phyloP scores from a whole-genome alignment of 2,888 invertebrate genomes.

The Pimpla rufipes region DNA sequence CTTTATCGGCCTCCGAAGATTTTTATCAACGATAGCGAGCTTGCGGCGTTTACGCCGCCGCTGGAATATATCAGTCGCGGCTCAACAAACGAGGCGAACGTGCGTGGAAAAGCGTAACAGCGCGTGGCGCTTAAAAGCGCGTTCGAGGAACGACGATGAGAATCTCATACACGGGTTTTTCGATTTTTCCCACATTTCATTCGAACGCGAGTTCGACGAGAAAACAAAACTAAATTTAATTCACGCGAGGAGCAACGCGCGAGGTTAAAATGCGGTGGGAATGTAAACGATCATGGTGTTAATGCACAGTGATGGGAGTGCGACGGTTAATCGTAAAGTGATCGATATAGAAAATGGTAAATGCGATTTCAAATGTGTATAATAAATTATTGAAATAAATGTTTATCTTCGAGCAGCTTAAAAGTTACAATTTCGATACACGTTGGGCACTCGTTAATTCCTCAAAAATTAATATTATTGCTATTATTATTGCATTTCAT shows the following conservation, averaged over 20 bases:
- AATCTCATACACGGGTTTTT: background rate
- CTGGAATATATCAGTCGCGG: slow-evolving; percentile 48
- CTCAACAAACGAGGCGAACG: slow-evolving; percentile 47
- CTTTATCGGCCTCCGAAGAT: slow-evolving; percentile 45
- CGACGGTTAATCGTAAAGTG: slow-evolving; percentile 33
- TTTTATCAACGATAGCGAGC: slow-evolving; percentile 58
- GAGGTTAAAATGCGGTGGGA: slow-evolving; percentile 44
- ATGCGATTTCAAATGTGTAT: background rate
- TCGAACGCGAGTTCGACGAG: background rate
- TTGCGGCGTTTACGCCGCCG: slow-evolving; percentile 29
- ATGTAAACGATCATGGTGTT: slow-evolving; percentile 56
- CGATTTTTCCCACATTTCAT: background rate
- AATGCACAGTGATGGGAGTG: slow-evolving; percentile 17
- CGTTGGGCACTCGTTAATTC: too few species aligned
- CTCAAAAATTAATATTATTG: too few species aligned
- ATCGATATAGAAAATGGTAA: slow-evolving; percentile 58
- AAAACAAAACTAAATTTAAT: slow-evolving; percentile 5
- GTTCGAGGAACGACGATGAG: background rate
- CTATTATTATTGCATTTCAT: too few species aligned
- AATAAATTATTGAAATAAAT: background rate
- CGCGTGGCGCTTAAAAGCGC: slow-evolving; percentile 21
- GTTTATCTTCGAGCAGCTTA: background rate
- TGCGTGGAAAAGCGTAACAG: slow-evolving; percentile 23
- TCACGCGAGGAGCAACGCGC: background rate
- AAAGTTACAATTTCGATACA: background rate